Evolutionary conservation across 2,797 vertebrate genomes (phyloP).

Genomic region (Sciurus carolinensis): DNA sequence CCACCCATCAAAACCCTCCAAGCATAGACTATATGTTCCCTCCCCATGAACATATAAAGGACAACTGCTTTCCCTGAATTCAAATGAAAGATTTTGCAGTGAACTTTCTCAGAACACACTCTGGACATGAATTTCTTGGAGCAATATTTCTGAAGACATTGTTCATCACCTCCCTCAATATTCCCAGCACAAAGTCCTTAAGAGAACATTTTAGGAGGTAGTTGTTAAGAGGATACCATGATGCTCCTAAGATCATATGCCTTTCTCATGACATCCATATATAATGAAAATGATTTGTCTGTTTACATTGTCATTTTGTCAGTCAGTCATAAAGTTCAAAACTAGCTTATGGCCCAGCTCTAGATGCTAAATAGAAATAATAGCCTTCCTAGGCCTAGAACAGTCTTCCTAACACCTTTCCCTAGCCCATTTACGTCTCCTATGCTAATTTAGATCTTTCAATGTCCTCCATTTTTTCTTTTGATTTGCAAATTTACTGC

Average conservation of each 20-base stretch:
- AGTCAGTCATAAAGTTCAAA: constrained; percentile 40
- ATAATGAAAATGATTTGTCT: not conserved
- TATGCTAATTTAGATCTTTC: constrained; percentile 36
- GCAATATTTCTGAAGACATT: not conserved
- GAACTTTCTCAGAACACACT: not conserved
- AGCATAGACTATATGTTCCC: not conserved
- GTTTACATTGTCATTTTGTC: constrained; percentile 53
- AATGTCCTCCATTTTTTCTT: not conserved
- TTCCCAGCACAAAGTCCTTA: not conserved
- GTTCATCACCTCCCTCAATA: not conserved
- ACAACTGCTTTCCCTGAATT: not conserved
- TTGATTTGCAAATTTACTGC: constrained; percentile 52
- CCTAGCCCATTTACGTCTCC: not conserved
- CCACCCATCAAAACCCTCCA: not conserved
- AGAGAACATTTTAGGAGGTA: not conserved
- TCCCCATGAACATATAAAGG: not conserved
- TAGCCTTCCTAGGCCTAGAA: not conserved
- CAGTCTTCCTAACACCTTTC: constrained; percentile 6
- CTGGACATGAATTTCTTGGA: not conserved
- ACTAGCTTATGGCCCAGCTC: not conserved
- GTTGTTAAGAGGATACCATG: not conserved
- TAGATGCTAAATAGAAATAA: constrained; percentile 21
- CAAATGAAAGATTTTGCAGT: not conserved
- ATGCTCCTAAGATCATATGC: not conserved
- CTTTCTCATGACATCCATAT: constrained; percentile 18